phyloP scores from a whole-genome alignment of 2,797 vertebrate species.

The Centropyge bicolor region DNA sequence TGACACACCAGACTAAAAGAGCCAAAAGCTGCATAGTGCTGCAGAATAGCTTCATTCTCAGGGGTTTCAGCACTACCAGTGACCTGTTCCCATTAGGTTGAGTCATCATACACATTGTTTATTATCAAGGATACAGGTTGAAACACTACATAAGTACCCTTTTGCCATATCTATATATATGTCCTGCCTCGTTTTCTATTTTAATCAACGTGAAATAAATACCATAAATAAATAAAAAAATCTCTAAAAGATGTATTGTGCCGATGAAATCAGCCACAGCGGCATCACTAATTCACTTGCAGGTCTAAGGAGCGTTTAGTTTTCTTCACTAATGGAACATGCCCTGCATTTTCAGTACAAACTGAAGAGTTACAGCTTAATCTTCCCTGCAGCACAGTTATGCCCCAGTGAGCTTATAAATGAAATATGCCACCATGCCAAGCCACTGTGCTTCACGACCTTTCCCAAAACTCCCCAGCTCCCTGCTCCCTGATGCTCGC shows the following conservation, averaged over 20 bases:
- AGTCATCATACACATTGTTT: not conserved
- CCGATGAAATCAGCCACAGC: constrained; percentile 33
- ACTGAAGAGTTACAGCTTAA: constrained; percentile 66
- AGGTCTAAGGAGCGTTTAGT: constrained; percentile 33
- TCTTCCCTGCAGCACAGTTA: constrained; percentile 71
- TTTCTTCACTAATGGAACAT: constrained; percentile 57
- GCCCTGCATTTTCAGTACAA: constrained; percentile 52
- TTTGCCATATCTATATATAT: not conserved
- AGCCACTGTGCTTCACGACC: constrained; percentile 69
- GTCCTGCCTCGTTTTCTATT: not conserved
- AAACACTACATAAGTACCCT: not conserved
- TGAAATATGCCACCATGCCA: constrained; percentile 79
- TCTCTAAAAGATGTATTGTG: constrained; percentile 7
- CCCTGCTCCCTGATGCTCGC: constrained; percentile 51
- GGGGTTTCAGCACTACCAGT: not conserved
- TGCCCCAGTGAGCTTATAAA: constrained; percentile 74
- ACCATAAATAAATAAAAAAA: constrained; percentile 12
- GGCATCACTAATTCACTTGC: constrained; percentile 50
- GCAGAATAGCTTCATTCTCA: not conserved
- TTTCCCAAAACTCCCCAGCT: constrained; percentile 71
- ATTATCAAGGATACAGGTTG: not conserved
- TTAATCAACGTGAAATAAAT: not conserved
- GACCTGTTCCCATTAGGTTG: not conserved
- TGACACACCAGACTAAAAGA: not conserved
- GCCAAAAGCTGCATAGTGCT: not conserved